phyloP scores from a whole-genome alignment of 1,140 invertebrate genomes.

The Drosophila sechellia region DNA sequence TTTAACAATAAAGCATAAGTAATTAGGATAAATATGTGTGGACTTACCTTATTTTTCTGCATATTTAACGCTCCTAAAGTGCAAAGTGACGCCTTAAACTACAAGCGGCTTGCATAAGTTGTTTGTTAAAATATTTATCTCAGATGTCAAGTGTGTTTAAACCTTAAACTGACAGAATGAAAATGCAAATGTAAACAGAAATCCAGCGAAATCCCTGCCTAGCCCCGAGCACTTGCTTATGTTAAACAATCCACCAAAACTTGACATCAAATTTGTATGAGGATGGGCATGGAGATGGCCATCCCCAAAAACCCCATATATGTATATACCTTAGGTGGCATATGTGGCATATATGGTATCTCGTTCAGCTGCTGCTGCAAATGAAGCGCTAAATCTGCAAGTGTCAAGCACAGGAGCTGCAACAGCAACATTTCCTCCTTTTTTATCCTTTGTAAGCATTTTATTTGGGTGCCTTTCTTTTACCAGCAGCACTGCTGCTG shows the following conservation, averaged over 20 bases:
- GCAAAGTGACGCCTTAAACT: neutral
- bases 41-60: too few relatives aligned
- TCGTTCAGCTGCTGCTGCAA: slow-evolving; percentile 53
- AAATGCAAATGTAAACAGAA: slow-evolving; percentile 35
- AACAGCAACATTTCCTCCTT: slow-evolving; percentile 26
- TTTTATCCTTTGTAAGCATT: slow-evolving; percentile 44
- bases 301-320: neutral
- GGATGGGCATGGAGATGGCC: slow-evolving; percentile 12
- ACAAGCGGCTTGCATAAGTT: neutral
- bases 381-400: slow-evolving; percentile 74
- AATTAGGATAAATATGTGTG: too few relatives aligned
- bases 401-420: slow-evolving; percentile 67
- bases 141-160: neutral
- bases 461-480: slow-evolving; percentile 40
- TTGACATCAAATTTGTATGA: slow-evolving; percentile 51
- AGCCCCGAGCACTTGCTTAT: slow-evolving; percentile 40
- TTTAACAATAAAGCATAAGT: too few relatives aligned
- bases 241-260: slow-evolving; percentile 50
- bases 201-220: slow-evolving; percentile 28
- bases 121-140: neutral
- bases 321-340: neutral
- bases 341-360: neutral
- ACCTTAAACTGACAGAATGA: slow-evolving; percentile 2
- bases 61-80: too few relatives aligned
- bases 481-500: neutral